Base-by-base conservation (phyloP, 2,888 invertebrate species). In the Catocala nupta region DNA sequence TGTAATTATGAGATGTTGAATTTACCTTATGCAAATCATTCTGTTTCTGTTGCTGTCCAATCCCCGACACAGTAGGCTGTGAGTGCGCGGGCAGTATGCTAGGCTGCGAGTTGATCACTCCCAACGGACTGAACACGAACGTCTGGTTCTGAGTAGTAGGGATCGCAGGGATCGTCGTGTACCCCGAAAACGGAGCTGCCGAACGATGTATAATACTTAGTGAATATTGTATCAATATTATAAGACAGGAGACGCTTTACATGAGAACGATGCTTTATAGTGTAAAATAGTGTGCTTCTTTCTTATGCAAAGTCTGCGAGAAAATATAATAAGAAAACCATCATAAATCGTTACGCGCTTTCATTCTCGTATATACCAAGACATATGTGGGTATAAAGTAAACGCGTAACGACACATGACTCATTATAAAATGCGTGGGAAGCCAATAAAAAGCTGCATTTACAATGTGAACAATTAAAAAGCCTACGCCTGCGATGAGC, bases 111-210 rank as follows among this genome's bases (percentile, higher is more conserved):
- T 96, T 96, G 78, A 96, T 95, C 7, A 96, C 96, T 4, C 96
- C 96, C 59, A 96, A 89, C 65, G 96, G 97, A 65, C 96, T 96
- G 87, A 96, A 97, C 53, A 97, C 96, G 77, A 97, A 93, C 6
- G 97, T 97, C 84, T 97, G 97, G 75, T 96, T 95, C 90, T 97
- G 97, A 63, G 96, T 96, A 6, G 97, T 96, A 55, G 96, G 95
- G 74, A 97, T 97, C 44, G 97, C 96, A 25, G 97, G 97, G 65
- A 97, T 96, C 13, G 96, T 96, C 59, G 97, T 95, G 84, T 98
- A 98, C 3, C 97, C 97, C 5, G 97, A 96, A 91, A 95, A 97
- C 73, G 95, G 95, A 1, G 95, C 95, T 94, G 87, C 5, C 12
- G 57, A 75, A 50, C 58, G 12, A 63, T 45, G 51, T 13, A 39